phyloP scores from a whole-genome alignment of 2,888 invertebrate genomes.

The Standfussiana lucernea region DNA sequence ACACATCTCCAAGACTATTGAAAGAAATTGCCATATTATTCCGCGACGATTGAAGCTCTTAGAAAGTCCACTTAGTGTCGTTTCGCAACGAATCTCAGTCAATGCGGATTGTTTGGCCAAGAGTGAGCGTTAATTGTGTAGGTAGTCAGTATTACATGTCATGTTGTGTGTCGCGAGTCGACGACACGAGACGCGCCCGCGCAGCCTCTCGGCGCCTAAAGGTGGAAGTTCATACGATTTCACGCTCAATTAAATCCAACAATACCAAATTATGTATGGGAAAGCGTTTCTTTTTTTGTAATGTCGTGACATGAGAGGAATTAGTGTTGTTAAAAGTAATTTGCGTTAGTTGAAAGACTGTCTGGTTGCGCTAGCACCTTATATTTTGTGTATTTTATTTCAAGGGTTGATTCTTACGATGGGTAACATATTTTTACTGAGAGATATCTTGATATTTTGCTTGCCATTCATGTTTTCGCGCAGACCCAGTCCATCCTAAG shows the following conservation, averaged over 20 bases:
- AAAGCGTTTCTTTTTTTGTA: slow-evolving; percentile 64
- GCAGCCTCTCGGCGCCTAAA: slow-evolving; percentile 38
- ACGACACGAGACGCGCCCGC: slow-evolving; percentile 28
- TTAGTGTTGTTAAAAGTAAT: slow-evolving; percentile 7
- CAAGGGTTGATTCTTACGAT: background rate
- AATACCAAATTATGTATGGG: slow-evolving; percentile 63
- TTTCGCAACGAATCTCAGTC: slow-evolving; percentile 59
- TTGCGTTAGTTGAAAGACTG: background rate
- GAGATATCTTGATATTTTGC: background rate
- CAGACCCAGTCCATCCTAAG: background rate
- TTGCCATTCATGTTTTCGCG: background rate
- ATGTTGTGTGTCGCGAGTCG: slow-evolving; percentile 39
- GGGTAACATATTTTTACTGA: background rate
- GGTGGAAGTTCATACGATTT: slow-evolving; percentile 65
- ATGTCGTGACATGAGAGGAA: slow-evolving; percentile 16
- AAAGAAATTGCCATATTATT: slow-evolving; percentile 60
- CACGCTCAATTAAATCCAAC: slow-evolving; percentile 62
- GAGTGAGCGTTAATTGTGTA: slow-evolving; percentile 61
- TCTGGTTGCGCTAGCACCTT: background rate
- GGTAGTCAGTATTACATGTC: slow-evolving; percentile 43
- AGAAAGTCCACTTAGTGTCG: slow-evolving; percentile 55
- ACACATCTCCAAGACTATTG: slow-evolving; percentile 51
- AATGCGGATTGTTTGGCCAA: slow-evolving; percentile 45
- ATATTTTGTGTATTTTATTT: background rate
- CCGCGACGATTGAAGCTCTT: slow-evolving; percentile 42